Conservation (phyloP, 2,797 vertebrate genomes). For the Momotus momota region DNA sequence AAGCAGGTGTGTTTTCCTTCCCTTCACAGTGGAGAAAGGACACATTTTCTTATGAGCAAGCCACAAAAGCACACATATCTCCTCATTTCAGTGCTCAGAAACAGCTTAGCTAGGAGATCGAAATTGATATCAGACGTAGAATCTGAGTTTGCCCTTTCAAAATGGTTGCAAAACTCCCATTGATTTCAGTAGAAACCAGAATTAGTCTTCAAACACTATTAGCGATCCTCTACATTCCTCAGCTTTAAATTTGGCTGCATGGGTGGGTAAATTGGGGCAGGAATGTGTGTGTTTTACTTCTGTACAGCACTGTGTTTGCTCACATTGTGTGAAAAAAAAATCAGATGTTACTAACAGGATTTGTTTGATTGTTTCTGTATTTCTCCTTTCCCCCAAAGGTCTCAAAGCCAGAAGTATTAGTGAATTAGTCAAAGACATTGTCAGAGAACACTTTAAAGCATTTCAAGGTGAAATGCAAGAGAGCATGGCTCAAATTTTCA, state of each 20-base stretch:
- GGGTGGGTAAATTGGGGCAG: not conserved
- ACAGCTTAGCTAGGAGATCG: not conserved
- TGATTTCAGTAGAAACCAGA: not conserved
- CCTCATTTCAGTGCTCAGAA: not conserved
- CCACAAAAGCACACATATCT: not conserved
- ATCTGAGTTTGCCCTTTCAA: not conserved
- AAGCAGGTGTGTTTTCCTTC: not conserved
- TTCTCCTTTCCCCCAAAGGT: slow-evolving; percentile 63
- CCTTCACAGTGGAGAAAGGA: not conserved
- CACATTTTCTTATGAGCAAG: not conserved
- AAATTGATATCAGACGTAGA: not conserved
- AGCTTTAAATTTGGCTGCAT: not conserved
- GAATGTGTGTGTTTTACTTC: not conserved
- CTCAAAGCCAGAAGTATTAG: slow-evolving; percentile 76
- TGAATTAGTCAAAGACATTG: slow-evolving; percentile 71
- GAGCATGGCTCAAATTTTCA: slow-evolving; percentile 77
- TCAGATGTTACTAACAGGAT: not conserved
- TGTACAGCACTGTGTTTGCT: not conserved
- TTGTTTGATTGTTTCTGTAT: not conserved
- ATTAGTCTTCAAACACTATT: not conserved
- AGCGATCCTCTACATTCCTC: not conserved
- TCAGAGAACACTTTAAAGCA: slow-evolving; percentile 72
- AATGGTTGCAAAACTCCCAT: not conserved
- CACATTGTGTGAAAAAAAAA: not conserved
- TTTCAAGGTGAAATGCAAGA: slow-evolving; percentile 77